phyloP scores from a whole-genome alignment of 2,113 vertebrate species.

The Cyphomyrus discorhynchus region DNA sequence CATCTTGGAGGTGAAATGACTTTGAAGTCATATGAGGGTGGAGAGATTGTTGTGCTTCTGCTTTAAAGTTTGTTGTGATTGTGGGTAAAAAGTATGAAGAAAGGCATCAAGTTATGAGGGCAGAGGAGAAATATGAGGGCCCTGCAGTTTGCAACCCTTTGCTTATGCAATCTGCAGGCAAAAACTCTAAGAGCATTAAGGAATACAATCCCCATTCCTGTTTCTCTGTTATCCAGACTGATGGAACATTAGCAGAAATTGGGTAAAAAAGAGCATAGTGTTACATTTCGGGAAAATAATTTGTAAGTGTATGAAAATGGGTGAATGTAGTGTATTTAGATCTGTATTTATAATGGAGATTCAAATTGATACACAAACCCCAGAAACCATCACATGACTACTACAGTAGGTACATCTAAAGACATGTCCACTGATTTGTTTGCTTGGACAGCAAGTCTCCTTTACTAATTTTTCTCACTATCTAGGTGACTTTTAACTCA shows the following conservation, averaged over 20 bases:
- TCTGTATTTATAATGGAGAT: background rate
- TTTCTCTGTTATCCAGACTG: background rate
- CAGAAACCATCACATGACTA: background rate
- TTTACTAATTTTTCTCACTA: background rate
- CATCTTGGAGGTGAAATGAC: conserved; percentile 11
- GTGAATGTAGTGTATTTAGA: background rate
- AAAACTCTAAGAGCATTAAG: background rate
- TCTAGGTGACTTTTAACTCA: background rate
- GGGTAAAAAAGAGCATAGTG: background rate
- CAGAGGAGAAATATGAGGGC: conserved; percentile 31
- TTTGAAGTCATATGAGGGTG: conserved; percentile 37
- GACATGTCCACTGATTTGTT: background rate
- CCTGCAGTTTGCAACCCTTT: conserved; percentile 13
- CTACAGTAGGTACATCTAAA: background rate
- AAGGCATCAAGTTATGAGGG: conserved; percentile 28
- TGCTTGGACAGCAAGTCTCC: background rate
- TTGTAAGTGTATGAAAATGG: background rate
- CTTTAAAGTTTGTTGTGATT: conserved; percentile 34
- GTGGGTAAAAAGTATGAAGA: conserved; percentile 39
- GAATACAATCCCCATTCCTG: background rate
- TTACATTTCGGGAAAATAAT: background rate
- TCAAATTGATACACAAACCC: background rate
- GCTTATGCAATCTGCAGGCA: conserved; percentile 13
- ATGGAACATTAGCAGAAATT: background rate
- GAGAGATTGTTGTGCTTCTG: conserved; percentile 34